Evolutionary conservation across 2,797 vertebrate genomes (phyloP), one percentile per base, ranked within the genome.

Genomic region (Hyperoplus immaculatus): DNA sequence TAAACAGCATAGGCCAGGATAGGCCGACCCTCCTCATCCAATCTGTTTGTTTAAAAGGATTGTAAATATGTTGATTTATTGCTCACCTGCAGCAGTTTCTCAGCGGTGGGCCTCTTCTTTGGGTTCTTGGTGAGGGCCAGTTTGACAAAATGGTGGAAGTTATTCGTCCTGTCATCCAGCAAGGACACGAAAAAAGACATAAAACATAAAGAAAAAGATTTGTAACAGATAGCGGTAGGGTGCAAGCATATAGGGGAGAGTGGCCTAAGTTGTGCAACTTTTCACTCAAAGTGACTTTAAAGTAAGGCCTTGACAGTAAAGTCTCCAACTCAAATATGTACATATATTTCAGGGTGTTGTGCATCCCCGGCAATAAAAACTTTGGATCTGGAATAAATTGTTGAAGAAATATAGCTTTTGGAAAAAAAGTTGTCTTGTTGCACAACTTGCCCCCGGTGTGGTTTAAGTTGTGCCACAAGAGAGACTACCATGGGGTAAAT

Each of bases 111-210:
- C 82, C 98, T 96, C 93, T 97, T 99, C 91, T 99, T 99, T 54
- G 98, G 94, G 89, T 97, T 99, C 95, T 99, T 99, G 67, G 96
- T 99, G 89, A 99, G 96, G 47, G 97, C 95, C 88, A 98, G 95
- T 95, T 99, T 99, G 91, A 98, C 96, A 95, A 99, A 99, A 89
- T 99, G 97, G 94, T 99, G 98, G 84, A 99, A 99, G 89, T 97
- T 99, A 92, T 96, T 98, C 58, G 98, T 98, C 98, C 98, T 99
- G 90, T 63, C 3, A 2, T 54, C 21, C 56, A 70, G 0, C 10
- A 66, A 14, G 65, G 8, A 56, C 0, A 51, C 5, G 51, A 4
- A 68, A 1, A 29, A 0, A 68, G 11, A 15, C 1, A 54, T 46
- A 57, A 36, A 11, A 39, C 15, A n/a, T 14, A 57, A 29, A 29